These are phyloP conservation scores for Papilio dardanus DNA, from an alignment of 1,140 invertebrate species.

Conservation along the genomic window DNA sequence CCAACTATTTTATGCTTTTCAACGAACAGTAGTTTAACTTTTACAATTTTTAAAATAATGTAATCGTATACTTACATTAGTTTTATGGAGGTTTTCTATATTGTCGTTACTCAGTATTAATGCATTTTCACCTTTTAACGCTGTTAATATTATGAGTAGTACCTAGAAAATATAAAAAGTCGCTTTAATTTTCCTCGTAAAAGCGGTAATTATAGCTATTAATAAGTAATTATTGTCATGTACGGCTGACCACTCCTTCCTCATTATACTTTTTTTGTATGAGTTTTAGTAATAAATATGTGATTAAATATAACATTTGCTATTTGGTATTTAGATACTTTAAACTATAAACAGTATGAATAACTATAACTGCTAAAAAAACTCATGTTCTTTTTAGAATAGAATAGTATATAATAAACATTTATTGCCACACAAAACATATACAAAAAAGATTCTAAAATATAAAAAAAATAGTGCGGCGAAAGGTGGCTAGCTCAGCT, in stretches of 20 bases:
- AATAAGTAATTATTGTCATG: neutral
- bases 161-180: slow-evolving; percentile 55
- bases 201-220: neutral
- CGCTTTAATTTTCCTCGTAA: slow-evolving; percentile 20
- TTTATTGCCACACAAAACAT: too few relatives aligned
- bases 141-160: slow-evolving; percentile 62
- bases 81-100: slow-evolving; percentile 27
- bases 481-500: too few relatives aligned
- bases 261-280: neutral
- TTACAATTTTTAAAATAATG: neutral
- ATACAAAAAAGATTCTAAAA: too few relatives aligned
- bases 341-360: too few relatives aligned
- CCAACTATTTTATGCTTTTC: too few relatives aligned
- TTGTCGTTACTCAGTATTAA: slow-evolving; percentile 41
- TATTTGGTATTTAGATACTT: too few relatives aligned
- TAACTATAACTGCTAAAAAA: too few relatives aligned
- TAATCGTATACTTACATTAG: slow-evolving; percentile 42
- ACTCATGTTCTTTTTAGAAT: too few relatives aligned
- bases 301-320: too few relatives aligned
- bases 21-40: too few relatives aligned
- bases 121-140: slow-evolving; percentile 67
- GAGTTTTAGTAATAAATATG: neutral
- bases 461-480: too few relatives aligned
- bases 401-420: too few relatives aligned
- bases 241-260: slow-evolving; percentile 6